Conservation (phyloP, 2,888 invertebrate genomes). For the Lepeophtheirus nordmannii region DNA sequence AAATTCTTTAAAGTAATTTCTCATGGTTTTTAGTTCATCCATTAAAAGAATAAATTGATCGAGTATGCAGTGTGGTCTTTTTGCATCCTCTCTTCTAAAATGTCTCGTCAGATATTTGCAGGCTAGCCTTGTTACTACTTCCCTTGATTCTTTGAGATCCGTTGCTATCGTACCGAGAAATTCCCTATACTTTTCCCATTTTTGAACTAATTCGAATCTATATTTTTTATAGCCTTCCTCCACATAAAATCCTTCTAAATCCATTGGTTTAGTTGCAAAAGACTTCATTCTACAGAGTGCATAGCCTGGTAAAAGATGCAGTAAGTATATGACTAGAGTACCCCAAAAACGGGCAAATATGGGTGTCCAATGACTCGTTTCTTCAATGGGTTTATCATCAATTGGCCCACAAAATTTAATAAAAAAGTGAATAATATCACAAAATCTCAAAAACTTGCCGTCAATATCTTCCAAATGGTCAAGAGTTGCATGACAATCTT, state of each 20-base stretch:
- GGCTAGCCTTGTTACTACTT: background rate
- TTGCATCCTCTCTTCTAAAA: background rate
- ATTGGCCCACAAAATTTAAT: background rate
- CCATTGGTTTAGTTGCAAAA: background rate
- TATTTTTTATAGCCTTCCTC: background rate
- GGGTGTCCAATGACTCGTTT: background rate
- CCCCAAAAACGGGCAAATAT: background rate
- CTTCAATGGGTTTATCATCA: background rate
- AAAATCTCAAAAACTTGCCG: background rate
- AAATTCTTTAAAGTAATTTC: background rate
- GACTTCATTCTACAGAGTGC: background rate
- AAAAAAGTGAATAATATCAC: background rate
- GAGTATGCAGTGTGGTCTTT: background rate
- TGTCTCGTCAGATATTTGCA: background rate
- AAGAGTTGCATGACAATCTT: background rate
- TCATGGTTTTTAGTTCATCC: background rate
- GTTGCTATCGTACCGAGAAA: background rate
- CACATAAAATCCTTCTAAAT: background rate
- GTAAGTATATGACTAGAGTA: background rate
- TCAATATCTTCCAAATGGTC: background rate
- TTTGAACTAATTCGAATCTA: background rate
- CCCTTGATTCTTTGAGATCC: background rate
- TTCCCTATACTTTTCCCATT: background rate
- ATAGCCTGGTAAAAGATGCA: background rate
- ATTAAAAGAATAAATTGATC: background rate